phyloP scores from a whole-genome alignment of 2,113 vertebrate species.

The Indicator indicator region DNA sequence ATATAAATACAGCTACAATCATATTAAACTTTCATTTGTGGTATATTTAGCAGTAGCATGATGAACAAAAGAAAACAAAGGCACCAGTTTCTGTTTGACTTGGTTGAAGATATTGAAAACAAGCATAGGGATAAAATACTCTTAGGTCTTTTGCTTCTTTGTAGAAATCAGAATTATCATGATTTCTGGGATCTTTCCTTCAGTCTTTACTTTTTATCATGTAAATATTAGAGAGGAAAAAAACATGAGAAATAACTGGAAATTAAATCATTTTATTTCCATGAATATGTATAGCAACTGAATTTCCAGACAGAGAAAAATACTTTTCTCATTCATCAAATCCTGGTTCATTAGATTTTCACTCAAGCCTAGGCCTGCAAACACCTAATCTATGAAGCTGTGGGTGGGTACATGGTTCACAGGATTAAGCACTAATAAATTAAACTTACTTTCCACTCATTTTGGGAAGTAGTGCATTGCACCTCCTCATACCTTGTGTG shows the following conservation, averaged over 20 bases:
- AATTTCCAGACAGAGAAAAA: not conserved
- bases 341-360: slow-evolving; percentile 18
- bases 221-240: not conserved
- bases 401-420: slow-evolving; percentile 46
- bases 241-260: not conserved
- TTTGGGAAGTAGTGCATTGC: not conserved
- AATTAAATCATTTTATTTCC: not conserved
- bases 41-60: not conserved
- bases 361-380: not conserved
- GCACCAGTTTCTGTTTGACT: not conserved
- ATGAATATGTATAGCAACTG: not conserved
- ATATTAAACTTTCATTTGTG: not conserved
- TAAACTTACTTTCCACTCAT: not conserved
- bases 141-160: not conserved
- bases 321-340: not conserved
- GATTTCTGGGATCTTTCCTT: not conserved
- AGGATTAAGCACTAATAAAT: slow-evolving; percentile 29
- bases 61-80: not conserved
- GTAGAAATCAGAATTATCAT: not conserved
- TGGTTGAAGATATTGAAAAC: not conserved
- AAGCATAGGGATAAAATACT: not conserved
- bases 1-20: not conserved
- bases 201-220: not conserved
- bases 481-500: not conserved
- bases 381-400: slow-evolving; percentile 19